Evolutionary conservation across 2,888 invertebrate genomes (phyloP), one percentile per base, ranked within the genome.

Genomic region (Torymus texanus): DNA sequence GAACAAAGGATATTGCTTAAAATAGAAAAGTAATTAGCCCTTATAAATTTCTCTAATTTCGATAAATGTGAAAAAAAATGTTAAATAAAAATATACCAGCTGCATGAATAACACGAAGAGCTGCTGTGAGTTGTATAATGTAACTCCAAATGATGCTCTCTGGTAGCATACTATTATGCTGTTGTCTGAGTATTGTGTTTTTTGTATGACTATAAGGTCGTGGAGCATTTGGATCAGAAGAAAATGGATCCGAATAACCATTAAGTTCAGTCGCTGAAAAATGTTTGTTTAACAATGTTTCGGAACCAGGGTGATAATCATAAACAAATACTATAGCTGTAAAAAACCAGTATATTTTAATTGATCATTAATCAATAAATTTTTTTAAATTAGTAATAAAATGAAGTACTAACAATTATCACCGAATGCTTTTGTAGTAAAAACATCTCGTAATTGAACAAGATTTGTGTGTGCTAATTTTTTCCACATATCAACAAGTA

Each of bases 101-200:
- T 73, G 94, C 94, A 91, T 99, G 99, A 84, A 99, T 96, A 79
- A 96, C 95, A 77, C 98, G 93, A 83, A 99, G 92, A 0, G 97
- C 98, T 2, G 98, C 97, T 51, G 97, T 97, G 83, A 99, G 92
- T 91, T 99, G 98, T 85, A 99, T 97, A 67, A 99, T 94, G 85
- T 98, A 95, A 84, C 96, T 96, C 99, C 99, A 99, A 83, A 99
- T 94, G 73, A 96, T 94, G 58, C 95, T 94, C 90, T 99, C 99
- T 0, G 98, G 95, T 82, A 98, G 92, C 89, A 97, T 91, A 84
- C 93, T 94, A 85, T 92, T 92, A 75, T 94, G 94, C 83, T 94
- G 94, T 73, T 95, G 95, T 68, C 95, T 93, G 2, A 95, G 92
- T 88, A 97, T 93, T 76, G 95, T 95, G 88, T 95, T 96, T 90